phyloP scores from a whole-genome alignment of 1,140 invertebrate species.

The Apolygus lucorum region DNA sequence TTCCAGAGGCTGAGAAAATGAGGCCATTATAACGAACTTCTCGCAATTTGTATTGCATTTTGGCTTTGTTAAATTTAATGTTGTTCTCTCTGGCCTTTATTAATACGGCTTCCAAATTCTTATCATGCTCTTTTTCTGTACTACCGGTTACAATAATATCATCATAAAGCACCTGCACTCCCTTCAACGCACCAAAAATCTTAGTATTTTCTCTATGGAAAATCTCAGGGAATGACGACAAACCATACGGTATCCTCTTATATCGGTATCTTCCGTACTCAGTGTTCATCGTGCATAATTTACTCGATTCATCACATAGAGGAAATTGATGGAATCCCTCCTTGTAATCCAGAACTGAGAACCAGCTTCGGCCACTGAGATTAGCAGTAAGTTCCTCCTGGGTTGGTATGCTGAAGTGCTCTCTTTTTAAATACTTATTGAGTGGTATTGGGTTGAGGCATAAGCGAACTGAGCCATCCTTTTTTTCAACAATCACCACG shows the following conservation, averaged over 20 bases:
- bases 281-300: slow-evolving; percentile 39
- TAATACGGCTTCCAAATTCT: slow-evolving; percentile 36
- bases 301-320: slow-evolving; percentile 36
- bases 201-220: slow-evolving; percentile 38
- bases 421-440: slow-evolving; percentile 41
- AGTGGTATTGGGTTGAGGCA: slow-evolving; percentile 45
- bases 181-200: slow-evolving; percentile 36
- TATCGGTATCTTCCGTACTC: slow-evolving; percentile 37
- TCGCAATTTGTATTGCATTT: slow-evolving; percentile 36
- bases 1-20: slow-evolving; percentile 35
- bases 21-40: slow-evolving; percentile 40
- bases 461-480: slow-evolving; percentile 40
- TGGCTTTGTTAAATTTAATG: slow-evolving; percentile 39
- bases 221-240: slow-evolving; percentile 39
- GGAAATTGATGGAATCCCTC: slow-evolving; percentile 42
- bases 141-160: slow-evolving; percentile 38
- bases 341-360: slow-evolving; percentile 42
- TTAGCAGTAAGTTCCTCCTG: slow-evolving; percentile 40
- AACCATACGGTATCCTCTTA: slow-evolving; percentile 37
- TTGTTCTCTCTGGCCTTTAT: slow-evolving; percentile 32
- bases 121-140: slow-evolving; percentile 31
- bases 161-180: slow-evolving; percentile 37
- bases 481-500: slow-evolving; percentile 43
- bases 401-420: slow-evolving; percentile 40
- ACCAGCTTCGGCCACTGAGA: slow-evolving; percentile 39